Percentiles rank a stretch among this genome's conserved stretches.
phyloP scores from a whole-genome alignment of 2,888 invertebrate genomes.

The Protophormia terraenovae region DNA sequence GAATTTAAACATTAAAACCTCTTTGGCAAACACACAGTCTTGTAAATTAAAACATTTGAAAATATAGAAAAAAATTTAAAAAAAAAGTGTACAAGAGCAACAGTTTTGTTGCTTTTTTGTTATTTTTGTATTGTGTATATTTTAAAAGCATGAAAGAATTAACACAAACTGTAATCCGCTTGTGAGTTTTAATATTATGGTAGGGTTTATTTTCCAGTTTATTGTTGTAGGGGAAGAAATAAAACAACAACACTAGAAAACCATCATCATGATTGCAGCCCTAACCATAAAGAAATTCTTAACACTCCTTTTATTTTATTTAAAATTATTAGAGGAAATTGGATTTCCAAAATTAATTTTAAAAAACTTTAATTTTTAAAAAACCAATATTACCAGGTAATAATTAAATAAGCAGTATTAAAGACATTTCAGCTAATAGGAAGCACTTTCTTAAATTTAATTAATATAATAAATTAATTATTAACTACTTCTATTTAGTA shows the following conservation, averaged over 20 bases:
- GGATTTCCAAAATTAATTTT: no score
- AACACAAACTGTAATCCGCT: conserved; percentile 79
- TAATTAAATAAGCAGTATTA: no score
- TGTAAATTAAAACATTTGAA: conserved; percentile 65
- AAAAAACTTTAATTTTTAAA: no score
- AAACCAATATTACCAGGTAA: no score
- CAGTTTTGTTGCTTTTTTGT: conserved; percentile 61
- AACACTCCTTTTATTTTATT: no score
- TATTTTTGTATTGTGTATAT: conserved; percentile 7
- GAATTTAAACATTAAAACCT: conserved; percentile 63
- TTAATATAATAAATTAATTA: no score
- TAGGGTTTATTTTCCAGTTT: neutral
- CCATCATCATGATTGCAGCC: neutral
- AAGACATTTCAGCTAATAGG: no score
- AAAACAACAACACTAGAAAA: neutral
- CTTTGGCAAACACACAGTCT: conserved; percentile 64
- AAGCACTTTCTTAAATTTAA: no score
- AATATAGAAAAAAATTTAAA: neutral
- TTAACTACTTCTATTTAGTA: no score
- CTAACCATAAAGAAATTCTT: no score
- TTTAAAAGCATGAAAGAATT: conserved; percentile 72
- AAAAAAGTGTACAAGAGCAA: conserved; percentile 62
- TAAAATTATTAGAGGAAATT: no score
- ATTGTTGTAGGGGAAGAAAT: conserved; percentile 2
- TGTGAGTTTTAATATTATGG: conserved; percentile 65